A percentile compares a stretch with the other conserved stretches of the same genome.
These are phyloP conservation scores for Torymus texanus DNA, from an alignment of 2,888 invertebrate genomes.

Conservation along the genomic window DNA sequence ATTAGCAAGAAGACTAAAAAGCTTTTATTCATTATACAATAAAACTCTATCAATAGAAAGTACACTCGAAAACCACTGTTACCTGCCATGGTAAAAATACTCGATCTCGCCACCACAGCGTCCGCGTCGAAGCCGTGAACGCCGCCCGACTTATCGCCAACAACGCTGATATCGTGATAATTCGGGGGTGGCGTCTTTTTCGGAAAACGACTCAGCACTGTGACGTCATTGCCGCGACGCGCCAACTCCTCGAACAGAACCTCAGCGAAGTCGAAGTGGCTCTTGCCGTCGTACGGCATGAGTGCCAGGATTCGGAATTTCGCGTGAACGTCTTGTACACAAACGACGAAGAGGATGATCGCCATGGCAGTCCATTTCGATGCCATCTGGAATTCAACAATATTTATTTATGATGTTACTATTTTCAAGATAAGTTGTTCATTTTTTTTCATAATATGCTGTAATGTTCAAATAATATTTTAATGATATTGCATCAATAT, in stretches of 20 bases:
- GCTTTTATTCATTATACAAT: no score
- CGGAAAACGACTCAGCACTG: conserved; percentile 82
- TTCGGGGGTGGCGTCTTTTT: conserved; percentile 74
- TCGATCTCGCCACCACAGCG: neutral
- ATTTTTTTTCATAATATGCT: no score
- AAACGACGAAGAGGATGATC: neutral
- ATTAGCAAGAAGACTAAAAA: no score
- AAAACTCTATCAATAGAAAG: no score
- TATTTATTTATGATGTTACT: no score
- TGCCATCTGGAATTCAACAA: conserved; percentile 26
- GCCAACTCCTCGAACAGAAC: conserved; percentile 79
- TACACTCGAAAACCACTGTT: neutral
- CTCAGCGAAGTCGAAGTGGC: conserved; percentile 82
- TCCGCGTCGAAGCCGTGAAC: conserved; percentile 51
- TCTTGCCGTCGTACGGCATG: conserved; percentile 82
- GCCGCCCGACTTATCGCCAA: neutral
- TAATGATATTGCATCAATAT: no score
- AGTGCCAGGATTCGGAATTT: conserved; percentile 78
- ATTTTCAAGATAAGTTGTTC: no score
- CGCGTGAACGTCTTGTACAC: neutral
- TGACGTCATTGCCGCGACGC: conserved; percentile 81
- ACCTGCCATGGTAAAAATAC: neutral
- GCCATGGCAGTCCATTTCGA: neutral
- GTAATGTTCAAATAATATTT: no score
- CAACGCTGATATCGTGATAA: conserved; percentile 80